Conservation (phyloP, 2,888 invertebrate genomes). For the Teleiodes luculella region DNA sequence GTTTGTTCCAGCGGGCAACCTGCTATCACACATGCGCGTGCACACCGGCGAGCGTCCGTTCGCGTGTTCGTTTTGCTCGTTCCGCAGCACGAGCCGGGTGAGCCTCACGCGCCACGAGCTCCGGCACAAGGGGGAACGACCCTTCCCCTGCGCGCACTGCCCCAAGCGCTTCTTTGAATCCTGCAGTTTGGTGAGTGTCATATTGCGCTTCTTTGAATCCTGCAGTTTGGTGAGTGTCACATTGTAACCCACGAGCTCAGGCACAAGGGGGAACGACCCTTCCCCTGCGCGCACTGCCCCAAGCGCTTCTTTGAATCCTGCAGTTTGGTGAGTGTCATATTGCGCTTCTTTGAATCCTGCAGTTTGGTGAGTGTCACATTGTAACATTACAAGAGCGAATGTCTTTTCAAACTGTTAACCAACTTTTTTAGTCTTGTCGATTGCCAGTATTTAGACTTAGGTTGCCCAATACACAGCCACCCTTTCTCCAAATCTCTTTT, state of each 20-base stretch:
- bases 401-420: too few relatives aligned
- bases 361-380: slow-evolving; percentile 17
- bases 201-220: not conserved
- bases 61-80: slow-evolving; percentile 7
- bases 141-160: slow-evolving; percentile 25
- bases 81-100: slow-evolving; percentile 1
- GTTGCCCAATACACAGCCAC: too few relatives aligned
- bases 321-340: not conserved
- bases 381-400: slow-evolving; percentile 21
- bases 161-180: slow-evolving; percentile 21
- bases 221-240: slow-evolving; percentile 15
- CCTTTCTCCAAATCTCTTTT: too few relatives aligned
- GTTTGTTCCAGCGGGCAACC: slow-evolving; percentile 11
- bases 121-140: slow-evolving; percentile 23
- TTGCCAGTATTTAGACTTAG: too few relatives aligned
- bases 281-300: slow-evolving; percentile 23
- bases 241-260: slow-evolving; percentile 23
- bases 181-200: slow-evolving; percentile 1
- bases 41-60: slow-evolving; percentile 14
- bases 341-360: not conserved
- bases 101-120: slow-evolving; percentile 22
- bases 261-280: slow-evolving; percentile 24
- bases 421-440: too few relatives aligned
- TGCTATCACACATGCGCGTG: slow-evolving; percentile 11
- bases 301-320: slow-evolving; percentile 20